Conservation (phyloP, 2,797 vertebrate genomes). For the Enteromius thamalakanensis region DNA sequence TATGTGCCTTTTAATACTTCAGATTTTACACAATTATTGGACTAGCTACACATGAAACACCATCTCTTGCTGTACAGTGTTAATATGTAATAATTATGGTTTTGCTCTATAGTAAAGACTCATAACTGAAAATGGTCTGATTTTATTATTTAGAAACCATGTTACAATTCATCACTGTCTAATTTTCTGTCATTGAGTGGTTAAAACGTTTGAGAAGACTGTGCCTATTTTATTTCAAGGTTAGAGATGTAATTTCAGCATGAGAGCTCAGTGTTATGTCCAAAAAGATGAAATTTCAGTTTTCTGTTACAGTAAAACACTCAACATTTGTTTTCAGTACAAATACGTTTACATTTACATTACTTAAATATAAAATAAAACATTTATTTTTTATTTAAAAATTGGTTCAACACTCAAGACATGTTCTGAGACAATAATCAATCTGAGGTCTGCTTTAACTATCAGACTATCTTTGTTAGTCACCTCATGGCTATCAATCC, state of each 20-base stretch:
- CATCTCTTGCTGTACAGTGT: constrained; percentile 64
- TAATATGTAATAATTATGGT: constrained; percentile 57
- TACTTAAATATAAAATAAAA: neutral
- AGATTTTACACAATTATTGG: constrained; percentile 62
- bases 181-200: neutral
- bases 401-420: neutral
- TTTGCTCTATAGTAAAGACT: constrained; percentile 62
- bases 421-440: constrained; percentile 17
- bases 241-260: neutral
- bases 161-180: neutral
- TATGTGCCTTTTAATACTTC: constrained; percentile 74
- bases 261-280: neutral
- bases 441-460: constrained; percentile 35
- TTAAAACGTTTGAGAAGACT: neutral
- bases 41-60: constrained; percentile 56
- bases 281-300: neutral
- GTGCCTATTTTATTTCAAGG: neutral
- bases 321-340: neutral
- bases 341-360: neutral
- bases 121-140: constrained; percentile 44
- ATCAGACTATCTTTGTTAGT: constrained; percentile 27
- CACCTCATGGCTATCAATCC: constrained; percentile 30
- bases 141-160: constrained; percentile 46
- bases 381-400: neutral
- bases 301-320: neutral